These are phyloP conservation scores for Myiozetetes cayanensis DNA, from an alignment of 2,113 vertebrate genomes.

Conservation along the genomic window DNA sequence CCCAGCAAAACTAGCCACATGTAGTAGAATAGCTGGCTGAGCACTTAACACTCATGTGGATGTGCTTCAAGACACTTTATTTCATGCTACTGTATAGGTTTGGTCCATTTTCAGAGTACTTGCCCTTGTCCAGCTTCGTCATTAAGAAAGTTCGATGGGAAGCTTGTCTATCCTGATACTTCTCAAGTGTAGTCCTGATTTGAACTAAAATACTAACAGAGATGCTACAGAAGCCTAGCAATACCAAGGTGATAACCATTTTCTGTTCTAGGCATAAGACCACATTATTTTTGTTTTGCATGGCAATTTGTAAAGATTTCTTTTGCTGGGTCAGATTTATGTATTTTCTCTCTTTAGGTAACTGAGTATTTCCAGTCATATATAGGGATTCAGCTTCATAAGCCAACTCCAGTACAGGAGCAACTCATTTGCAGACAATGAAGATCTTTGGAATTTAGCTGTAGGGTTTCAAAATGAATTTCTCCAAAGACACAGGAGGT, in stretches of 20 bases:
- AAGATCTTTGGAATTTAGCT: slow-evolving; percentile 10
- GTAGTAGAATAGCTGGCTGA: background rate
- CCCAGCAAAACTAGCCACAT: background rate
- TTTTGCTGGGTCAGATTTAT: background rate
- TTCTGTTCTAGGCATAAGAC: background rate
- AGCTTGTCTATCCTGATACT: background rate
- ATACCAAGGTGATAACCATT: background rate
- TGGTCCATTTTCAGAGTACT: background rate
- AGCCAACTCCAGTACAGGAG: background rate
- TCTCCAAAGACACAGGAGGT: slow-evolving; percentile 4
- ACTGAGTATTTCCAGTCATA: background rate
- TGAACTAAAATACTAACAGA: background rate
- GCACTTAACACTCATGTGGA: background rate
- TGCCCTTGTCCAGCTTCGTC: background rate
- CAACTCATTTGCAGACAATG: background rate
- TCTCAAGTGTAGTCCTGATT: background rate
- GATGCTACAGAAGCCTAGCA: background rate
- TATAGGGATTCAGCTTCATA: background rate
- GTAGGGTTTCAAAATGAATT: slow-evolving; percentile 26
- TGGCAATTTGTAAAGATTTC: background rate
- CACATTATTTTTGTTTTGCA: background rate
- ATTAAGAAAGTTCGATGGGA: background rate
- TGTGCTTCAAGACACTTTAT: background rate
- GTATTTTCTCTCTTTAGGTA: background rate
- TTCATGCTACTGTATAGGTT: background rate